These are phyloP conservation scores for Paramormyrops hopkinsi DNA, from an alignment of 2,797 vertebrate species.

Conservation along the genomic window DNA sequence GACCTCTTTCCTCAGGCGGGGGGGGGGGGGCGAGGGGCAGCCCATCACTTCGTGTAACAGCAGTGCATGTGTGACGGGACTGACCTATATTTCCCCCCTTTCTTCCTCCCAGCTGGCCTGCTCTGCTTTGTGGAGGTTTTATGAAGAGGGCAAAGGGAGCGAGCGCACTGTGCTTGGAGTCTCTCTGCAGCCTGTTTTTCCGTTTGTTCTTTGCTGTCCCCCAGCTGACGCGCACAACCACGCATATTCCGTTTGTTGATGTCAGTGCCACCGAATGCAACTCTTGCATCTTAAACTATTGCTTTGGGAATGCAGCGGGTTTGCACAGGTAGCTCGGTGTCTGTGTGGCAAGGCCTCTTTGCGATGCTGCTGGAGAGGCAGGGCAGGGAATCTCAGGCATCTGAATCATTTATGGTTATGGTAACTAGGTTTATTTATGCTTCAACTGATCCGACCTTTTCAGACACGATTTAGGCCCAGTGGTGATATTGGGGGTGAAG, in stretches of 20 bases:
- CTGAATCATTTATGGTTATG: slow-evolving; percentile 33
- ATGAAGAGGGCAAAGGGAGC: slow-evolving; percentile 52
- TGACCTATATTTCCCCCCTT: slow-evolving; percentile 88
- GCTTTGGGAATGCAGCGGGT: not conserved
- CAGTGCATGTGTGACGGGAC: slow-evolving; percentile 80
- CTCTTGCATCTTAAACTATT: not conserved
- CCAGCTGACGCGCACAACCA: not conserved
- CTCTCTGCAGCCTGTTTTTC: not conserved
- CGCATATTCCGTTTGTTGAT: slow-evolving; percentile 8
- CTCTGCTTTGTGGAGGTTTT: slow-evolving; percentile 65
- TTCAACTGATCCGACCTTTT: slow-evolving; percentile 25
- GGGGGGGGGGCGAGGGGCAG: slow-evolving; percentile 65
- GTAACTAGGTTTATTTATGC: slow-evolving; percentile 37
- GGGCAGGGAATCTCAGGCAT: slow-evolving; percentile 23
- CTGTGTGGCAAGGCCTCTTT: not conserved
- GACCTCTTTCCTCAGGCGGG: slow-evolving; percentile 80
- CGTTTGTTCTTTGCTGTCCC: not conserved
- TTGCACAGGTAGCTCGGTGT: not conserved
- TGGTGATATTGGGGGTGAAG: not conserved
- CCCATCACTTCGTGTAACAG: slow-evolving; percentile 78
- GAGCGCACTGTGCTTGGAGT: slow-evolving; percentile 27
- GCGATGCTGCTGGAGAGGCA: slow-evolving; percentile 37
- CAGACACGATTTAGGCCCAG: slow-evolving; percentile 5
- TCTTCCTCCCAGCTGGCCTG: slow-evolving; percentile 67
- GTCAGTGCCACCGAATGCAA: not conserved